Evolutionary conservation across 1,140 invertebrate species (phyloP).

Genomic region (Pentalonia nigronervosa): DNA sequence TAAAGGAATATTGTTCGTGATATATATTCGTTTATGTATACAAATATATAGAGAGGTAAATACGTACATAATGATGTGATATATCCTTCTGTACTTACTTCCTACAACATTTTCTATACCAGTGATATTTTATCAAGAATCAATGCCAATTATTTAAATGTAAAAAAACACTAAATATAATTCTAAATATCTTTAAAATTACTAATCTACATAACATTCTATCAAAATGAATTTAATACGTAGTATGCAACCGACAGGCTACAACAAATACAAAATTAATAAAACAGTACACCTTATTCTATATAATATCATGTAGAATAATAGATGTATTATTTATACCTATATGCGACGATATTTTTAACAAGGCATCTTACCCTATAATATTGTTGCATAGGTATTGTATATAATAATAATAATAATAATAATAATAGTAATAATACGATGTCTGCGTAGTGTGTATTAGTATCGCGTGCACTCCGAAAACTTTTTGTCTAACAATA

Average conservation of each 20-base stretch:
- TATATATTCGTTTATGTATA: neutral
- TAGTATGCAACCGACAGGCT: neutral
- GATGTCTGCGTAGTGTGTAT: neutral
- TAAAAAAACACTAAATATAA: neutral
- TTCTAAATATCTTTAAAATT: no score
- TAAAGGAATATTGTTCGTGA: neutral
- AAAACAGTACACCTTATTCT: neutral
- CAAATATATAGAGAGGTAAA: neutral
- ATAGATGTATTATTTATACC: neutral
- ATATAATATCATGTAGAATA: neutral
- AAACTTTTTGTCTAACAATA: neutral
- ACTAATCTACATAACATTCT: neutral
- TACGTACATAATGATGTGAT: neutral
- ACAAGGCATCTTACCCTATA: neutral
- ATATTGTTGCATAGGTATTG: neutral
- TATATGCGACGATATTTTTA: neutral
- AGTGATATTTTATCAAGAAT: neutral
- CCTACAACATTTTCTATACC: neutral
- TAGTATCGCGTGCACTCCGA: slow-evolving; percentile 5
- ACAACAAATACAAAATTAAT: neutral
- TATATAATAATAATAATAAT: neutral
- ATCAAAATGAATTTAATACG: neutral
- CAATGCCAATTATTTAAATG: neutral
- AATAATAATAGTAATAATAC: neutral
- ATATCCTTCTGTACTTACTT: neutral